A percentile compares a stretch with the other conserved stretches of the same genome.
Evolutionary conservation across 2,888 invertebrate genomes (phyloP).

Genomic region (Campaea margaritaria): DNA sequence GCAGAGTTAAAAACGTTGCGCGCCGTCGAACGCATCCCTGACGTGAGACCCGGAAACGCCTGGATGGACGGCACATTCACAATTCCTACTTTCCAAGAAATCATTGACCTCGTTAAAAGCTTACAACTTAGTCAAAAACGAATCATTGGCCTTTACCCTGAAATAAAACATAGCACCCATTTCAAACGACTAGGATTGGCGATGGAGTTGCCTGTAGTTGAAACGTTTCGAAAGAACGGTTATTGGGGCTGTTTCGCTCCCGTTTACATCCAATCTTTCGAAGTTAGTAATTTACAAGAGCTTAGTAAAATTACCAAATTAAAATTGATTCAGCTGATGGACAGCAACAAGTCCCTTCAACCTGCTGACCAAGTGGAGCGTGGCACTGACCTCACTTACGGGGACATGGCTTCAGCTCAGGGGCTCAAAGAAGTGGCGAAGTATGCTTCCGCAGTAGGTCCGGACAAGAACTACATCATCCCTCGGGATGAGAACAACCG

Average conservation of each 20-base stretch:
- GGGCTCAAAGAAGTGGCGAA: conserved; percentile 69
- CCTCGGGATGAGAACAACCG: conserved; percentile 63
- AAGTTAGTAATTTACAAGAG: conserved; percentile 71
- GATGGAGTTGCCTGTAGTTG: conserved; percentile 67
- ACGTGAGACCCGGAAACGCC: conserved; percentile 70
- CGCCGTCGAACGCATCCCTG: conserved; percentile 66
- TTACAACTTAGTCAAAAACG: conserved; percentile 67
- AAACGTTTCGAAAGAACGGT: conserved; percentile 66
- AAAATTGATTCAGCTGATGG: conserved; percentile 68
- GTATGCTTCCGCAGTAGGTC: conserved; percentile 75
- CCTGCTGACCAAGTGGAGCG: conserved; percentile 65
- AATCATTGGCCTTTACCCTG: conserved; percentile 73
- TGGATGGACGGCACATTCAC: conserved; percentile 66
- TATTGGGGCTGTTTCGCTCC: conserved; percentile 61
- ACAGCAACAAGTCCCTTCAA: conserved; percentile 48
- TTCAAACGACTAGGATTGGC: conserved; percentile 65
- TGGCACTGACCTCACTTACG: conserved; percentile 66
- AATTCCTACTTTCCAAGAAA: conserved; percentile 73
- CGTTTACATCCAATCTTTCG: conserved; percentile 77
- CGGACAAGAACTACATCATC: conserved; percentile 73
- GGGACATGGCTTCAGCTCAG: conserved; percentile 68
- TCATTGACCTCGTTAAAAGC: conserved; percentile 70
- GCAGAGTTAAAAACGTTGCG: conserved; percentile 72
- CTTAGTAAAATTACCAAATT: conserved; percentile 67
- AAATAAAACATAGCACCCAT: conserved; percentile 73